Evolutionary conservation across 2,113 vertebrate genomes (phyloP).

Genomic region (Panurus biarmicus): DNA sequence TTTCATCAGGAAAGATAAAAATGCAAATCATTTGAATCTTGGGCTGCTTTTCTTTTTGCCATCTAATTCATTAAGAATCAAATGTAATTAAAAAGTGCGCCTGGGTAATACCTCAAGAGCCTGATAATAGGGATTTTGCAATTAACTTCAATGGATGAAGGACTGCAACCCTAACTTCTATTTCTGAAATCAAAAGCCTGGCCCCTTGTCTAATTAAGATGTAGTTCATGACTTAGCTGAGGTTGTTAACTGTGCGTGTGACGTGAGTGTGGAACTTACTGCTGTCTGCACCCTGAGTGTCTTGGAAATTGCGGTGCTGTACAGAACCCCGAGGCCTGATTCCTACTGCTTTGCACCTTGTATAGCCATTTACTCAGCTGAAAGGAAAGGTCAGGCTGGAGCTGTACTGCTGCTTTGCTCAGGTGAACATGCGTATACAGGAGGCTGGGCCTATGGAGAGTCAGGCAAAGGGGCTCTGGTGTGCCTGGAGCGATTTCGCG

Average conservation of each 20-base stretch:
- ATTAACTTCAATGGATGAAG: constrained; percentile 54
- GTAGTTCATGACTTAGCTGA: constrained; percentile 20
- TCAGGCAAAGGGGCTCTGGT: not conserved
- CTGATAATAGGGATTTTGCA: constrained; percentile 52
- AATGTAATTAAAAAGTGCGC: constrained; percentile 58
- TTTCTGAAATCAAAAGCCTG: constrained; percentile 52
- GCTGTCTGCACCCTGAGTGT: not conserved
- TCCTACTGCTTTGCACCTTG: not conserved
- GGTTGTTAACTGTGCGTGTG: not conserved
- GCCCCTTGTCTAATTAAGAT: constrained; percentile 49
- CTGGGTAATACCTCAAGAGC: constrained; percentile 45
- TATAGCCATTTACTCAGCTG: not conserved
- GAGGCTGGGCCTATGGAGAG: not conserved
- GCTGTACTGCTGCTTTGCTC: not conserved
- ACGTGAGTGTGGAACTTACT: not conserved
- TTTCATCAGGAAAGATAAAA: constrained; percentile 49
- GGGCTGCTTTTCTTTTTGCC: constrained; percentile 33
- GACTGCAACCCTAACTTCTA: constrained; percentile 43
- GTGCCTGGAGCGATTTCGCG: not conserved
- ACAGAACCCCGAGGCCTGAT: not conserved
- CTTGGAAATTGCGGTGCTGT: not conserved
- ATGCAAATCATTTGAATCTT: constrained; percentile 25
- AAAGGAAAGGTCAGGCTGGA: not conserved
- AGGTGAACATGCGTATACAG: not conserved
- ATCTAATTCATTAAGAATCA: constrained; percentile 54